A percentile compares a stretch with the other conserved stretches of the same genome.
Conservation (phyloP, 1,140 invertebrate species). For the Bombus confusus region DNA sequence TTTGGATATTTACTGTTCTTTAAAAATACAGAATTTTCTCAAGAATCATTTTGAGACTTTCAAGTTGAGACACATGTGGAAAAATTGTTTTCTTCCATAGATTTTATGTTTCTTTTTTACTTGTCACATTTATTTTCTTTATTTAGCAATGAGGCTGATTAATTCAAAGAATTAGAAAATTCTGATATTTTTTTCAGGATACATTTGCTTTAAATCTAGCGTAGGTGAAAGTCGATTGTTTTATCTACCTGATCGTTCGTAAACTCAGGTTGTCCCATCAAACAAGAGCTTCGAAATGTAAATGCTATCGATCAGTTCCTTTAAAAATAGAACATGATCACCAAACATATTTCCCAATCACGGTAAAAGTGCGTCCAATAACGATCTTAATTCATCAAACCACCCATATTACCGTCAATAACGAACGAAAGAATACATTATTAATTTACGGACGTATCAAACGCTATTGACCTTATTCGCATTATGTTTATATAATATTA, state of each 20-base stretch:
- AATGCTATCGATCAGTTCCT: neutral
- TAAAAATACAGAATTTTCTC: too few species aligned
- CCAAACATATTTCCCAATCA: neutral
- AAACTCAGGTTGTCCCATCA: neutral
- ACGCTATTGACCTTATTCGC: neutral
- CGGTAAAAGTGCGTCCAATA: neutral
- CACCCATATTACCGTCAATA: neutral
- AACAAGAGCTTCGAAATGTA: neutral
- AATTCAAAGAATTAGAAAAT: too few species aligned
- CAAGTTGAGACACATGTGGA: too few species aligned
- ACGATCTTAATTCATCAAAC: neutral
- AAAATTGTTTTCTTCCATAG: too few species aligned
- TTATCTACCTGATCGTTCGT: neutral
- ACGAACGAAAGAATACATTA: neutral
- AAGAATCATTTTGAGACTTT: too few species aligned
- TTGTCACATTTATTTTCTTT: too few species aligned
- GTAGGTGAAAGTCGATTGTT: neutral
- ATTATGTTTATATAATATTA: neutral
- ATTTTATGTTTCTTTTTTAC: too few species aligned
- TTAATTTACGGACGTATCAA: neutral
- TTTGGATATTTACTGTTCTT: too few species aligned
- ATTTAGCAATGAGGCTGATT: too few species aligned
- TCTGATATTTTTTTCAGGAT: neutral
- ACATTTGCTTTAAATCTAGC: neutral
- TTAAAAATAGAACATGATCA: slow-evolving; percentile 1